These are phyloP conservation scores for Malurus melanocephalus DNA, from an alignment of 2,113 vertebrate genomes.

Conservation along the genomic window DNA sequence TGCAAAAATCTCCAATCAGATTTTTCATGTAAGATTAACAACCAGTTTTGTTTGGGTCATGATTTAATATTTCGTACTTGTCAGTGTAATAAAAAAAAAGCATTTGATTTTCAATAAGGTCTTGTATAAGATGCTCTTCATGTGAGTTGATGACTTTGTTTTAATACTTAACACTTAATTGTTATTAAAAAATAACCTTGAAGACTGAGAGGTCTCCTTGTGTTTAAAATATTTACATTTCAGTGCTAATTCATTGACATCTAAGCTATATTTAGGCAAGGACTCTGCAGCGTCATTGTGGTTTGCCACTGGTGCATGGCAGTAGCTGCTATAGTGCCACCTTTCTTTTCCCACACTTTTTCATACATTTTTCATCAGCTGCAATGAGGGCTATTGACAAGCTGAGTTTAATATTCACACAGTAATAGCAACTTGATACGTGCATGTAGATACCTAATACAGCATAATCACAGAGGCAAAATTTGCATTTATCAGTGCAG, in stretches of 20 bases:
- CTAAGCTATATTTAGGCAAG: slow-evolving; percentile 1
- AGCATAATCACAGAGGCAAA: background rate
- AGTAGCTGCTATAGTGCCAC: background rate
- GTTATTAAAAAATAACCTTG: background rate
- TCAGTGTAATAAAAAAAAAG: background rate
- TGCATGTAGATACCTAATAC: background rate
- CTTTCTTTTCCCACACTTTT: background rate
- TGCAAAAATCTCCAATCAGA: slow-evolving; percentile 95
- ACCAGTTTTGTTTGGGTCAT: background rate
- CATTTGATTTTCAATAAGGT: background rate
- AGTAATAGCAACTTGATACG: background rate
- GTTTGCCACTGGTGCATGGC: background rate
- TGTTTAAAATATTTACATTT: slow-evolving; percentile 16
- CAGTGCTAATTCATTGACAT: background rate
- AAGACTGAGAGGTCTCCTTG: background rate
- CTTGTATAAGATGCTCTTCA: background rate
- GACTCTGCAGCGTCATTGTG: background rate
- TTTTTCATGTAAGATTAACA: slow-evolving; percentile 86
- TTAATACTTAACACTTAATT: background rate
- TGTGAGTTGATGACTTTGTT: background rate
- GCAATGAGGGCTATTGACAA: slow-evolving; percentile 14
- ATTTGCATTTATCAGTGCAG: slow-evolving; percentile 26
- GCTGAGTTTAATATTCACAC: background rate
- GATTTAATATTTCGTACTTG: background rate
- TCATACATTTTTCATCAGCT: slow-evolving; percentile 1